A percentile compares a stretch with the other conserved stretches of the same genome.
These are phyloP conservation scores for Equus przewalskii DNA, from an alignment of 2,113 vertebrate genomes.

Conservation along the genomic window DNA sequence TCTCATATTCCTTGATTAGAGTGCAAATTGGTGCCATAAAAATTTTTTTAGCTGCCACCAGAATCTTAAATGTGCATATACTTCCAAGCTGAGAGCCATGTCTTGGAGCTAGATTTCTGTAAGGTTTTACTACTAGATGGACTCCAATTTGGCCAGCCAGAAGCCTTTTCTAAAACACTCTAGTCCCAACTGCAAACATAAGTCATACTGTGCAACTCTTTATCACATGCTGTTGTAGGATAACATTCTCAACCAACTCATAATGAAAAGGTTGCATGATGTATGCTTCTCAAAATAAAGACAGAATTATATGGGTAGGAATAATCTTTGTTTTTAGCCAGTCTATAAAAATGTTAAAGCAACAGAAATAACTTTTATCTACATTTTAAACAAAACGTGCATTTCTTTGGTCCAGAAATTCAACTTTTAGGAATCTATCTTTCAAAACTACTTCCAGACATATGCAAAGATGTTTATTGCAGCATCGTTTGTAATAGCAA, in stretches of 20 bases:
- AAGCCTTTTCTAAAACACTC: constrained; percentile 54
- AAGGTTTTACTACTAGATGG: constrained; percentile 11
- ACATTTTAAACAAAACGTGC: constrained; percentile 55
- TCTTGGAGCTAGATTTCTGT: constrained; percentile 47
- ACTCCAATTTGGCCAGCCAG: background rate
- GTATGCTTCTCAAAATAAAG: constrained; percentile 57
- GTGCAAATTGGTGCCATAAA: background rate
- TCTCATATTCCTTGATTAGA: constrained; percentile 30
- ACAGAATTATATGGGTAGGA: constrained; percentile 56
- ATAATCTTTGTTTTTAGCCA: constrained; percentile 61
- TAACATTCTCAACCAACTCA: constrained; percentile 32
- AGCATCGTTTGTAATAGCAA: constrained; percentile 39
- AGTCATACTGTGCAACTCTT: background rate
- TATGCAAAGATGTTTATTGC: constrained; percentile 45
- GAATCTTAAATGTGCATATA: constrained; percentile 46
- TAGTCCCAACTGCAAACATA: constrained; percentile 27
- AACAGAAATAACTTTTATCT: constrained; percentile 56
- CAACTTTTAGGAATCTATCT: constrained; percentile 43
- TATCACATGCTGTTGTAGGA: background rate
- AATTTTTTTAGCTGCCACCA: background rate
- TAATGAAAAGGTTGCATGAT: constrained; percentile 58
- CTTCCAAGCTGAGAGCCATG: constrained; percentile 24
- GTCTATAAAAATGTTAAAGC: constrained; percentile 57
- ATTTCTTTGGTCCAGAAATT: constrained; percentile 46
- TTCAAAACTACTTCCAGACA: constrained; percentile 47